phyloP scores from a whole-genome alignment of 2,797 vertebrate genomes.

The Myripristis murdjan region DNA sequence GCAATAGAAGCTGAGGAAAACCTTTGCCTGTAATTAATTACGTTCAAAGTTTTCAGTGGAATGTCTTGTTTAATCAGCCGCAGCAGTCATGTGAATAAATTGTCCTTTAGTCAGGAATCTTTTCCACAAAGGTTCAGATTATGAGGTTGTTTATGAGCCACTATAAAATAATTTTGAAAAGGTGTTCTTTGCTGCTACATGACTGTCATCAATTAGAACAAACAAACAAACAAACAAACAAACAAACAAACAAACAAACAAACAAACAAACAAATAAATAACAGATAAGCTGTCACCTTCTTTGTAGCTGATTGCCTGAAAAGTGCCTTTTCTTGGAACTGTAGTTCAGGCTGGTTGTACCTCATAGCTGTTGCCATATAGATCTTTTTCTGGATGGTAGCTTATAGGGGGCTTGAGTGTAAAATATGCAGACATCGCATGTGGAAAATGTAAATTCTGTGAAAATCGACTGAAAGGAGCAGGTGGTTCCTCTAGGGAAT shows the following conservation, averaged over 20 bases:
- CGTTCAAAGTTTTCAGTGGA: conserved; percentile 16
- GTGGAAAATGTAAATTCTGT: conserved; percentile 5
- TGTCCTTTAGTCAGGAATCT: conserved; percentile 16
- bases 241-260: too few species aligned
- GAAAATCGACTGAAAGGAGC: neutral
- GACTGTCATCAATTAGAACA: too few species aligned
- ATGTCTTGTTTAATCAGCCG: neutral
- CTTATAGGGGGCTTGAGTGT: too few species aligned
- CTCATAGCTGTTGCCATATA: too few species aligned
- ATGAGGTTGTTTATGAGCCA: neutral
- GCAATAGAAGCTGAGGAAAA: conserved; percentile 21
- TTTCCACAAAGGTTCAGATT: conserved; percentile 3
- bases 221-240: too few species aligned
- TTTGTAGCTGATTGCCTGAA: too few species aligned
- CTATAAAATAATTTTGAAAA: too few species aligned
- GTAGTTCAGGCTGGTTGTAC: too few species aligned
- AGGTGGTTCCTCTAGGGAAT: conserved; percentile 16
- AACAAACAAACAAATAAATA: too few species aligned
- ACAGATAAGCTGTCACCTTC: too few species aligned
- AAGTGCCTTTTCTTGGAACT: too few species aligned
- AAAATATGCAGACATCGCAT: neutral
- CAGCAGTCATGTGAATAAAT: conserved; percentile 9
- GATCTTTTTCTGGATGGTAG: neutral
- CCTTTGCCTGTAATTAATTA: conserved; percentile 4
- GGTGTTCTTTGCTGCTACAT: too few species aligned